Evolutionary conservation across 2,113 vertebrate genomes (phyloP), one percentile per base, ranked within the genome.

Genomic region (Atherinomorus stipes): DNA sequence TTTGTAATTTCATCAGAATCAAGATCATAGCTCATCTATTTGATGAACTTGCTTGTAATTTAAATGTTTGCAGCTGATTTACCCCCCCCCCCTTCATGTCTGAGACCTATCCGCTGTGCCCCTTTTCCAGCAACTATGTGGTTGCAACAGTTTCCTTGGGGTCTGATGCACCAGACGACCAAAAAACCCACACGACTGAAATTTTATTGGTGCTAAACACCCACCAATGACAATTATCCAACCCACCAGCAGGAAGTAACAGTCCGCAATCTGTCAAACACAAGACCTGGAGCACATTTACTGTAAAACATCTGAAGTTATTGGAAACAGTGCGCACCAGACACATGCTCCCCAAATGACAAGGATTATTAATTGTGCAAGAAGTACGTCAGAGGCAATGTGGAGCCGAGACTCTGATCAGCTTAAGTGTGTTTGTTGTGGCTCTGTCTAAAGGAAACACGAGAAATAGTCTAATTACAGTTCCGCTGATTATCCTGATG

Each of bases 141-240:
- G 84, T 82, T 64, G 51, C 72, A 71, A 62, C 82, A 64, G 81
- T 81, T 88, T 83, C 66, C 81, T 64, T 38, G 4, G 68, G 80
- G 67, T 71, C 68, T 21, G 63, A 74, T 59, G 63, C 63, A 62
- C 65, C 81, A 90, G 79, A 89, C 80, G 37, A 81, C 83, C 80
- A 75, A 78, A 81, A 78, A 77, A 65, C 80, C 85, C 82, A 88
- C 89, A 90, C 72, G 45, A 53, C 77, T 78, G 73, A 86, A 85
- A 56, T 50, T 89, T 92, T 84, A 89, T 80, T 90, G 83, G 83
- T 76, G 82, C 80, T 85, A 87, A 82, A 87, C 91, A 78, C 90
- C 85, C 86, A 89, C 91, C 52, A 44, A 74, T 83, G 73, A 85
- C 85, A 83, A 90, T 92, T 89, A 91, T 79, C 72, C 34, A 68